phyloP scores from a whole-genome alignment of 2,113 vertebrate species.

The Crotophaga sulcirostris region DNA sequence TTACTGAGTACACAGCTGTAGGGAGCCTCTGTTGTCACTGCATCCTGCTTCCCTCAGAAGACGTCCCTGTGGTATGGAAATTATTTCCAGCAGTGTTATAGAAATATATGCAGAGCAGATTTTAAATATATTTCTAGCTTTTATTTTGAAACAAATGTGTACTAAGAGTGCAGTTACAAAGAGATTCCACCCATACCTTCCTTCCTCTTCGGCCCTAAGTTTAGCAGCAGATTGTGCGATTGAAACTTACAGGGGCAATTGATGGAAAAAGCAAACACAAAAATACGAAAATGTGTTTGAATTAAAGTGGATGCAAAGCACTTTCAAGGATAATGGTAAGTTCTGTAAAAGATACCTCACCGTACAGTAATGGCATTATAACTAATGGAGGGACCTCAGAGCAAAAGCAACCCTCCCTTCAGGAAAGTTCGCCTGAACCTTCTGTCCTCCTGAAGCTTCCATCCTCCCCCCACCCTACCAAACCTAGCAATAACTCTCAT shows the following conservation, averaged over 20 bases:
- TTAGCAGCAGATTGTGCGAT: background rate
- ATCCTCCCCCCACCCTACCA: background rate
- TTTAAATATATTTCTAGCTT: background rate
- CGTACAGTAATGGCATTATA: background rate
- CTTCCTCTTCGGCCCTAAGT: background rate
- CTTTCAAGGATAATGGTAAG: background rate
- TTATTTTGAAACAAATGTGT: background rate
- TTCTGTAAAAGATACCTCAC: background rate
- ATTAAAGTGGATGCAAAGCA: background rate
- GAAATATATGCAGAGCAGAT: background rate
- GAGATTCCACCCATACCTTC: background rate
- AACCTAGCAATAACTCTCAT: background rate
- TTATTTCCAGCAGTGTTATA: background rate
- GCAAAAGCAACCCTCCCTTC: background rate
- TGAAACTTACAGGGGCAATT: background rate
- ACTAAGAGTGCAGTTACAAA: background rate
- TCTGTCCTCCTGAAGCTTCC: background rate
- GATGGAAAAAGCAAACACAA: background rate
- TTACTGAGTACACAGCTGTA: constrained; percentile 1
- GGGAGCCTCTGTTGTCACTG: background rate
- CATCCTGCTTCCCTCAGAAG: background rate
- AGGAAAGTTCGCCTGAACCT: background rate
- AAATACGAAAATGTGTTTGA: background rate
- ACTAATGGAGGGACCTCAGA: background rate
- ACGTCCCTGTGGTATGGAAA: background rate